Percentiles rank a stretch among this genome's conserved stretches.
These are phyloP conservation scores for Zaprionus davidi DNA, from an alignment of 1,140 invertebrate species.

Conservation along the genomic window DNA sequence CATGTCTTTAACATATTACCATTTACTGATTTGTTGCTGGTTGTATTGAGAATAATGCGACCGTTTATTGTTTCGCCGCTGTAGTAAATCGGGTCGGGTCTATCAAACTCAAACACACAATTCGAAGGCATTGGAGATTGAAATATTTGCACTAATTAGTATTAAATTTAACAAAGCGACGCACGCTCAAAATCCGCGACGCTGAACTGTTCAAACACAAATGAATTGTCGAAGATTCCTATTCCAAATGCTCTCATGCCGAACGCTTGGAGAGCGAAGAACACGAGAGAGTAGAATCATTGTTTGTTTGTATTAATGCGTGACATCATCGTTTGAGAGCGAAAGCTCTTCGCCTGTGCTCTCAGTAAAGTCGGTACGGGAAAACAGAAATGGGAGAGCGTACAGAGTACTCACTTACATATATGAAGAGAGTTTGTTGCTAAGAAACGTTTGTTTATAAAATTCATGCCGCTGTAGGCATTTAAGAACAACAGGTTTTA, in stretches of 20 bases:
- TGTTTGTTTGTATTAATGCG: neutral
- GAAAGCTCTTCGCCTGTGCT: slow-evolving; percentile 12
- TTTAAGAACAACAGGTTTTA: slow-evolving; percentile 1
- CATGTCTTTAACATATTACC: slow-evolving; percentile 37
- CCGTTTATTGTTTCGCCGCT: slow-evolving; percentile 74
- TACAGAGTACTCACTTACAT: neutral
- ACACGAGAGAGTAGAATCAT: slow-evolving; percentile 6
- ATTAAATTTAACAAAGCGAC: neutral
- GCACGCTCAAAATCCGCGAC: neutral
- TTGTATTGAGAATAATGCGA: slow-evolving; percentile 52
- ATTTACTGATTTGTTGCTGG: slow-evolving; percentile 58
- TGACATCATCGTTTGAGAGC: slow-evolving; percentile 62
- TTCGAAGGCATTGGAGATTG: slow-evolving; percentile 56
- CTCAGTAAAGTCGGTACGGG: neutral
- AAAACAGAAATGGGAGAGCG: neutral
- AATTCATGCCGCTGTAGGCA: neutral
- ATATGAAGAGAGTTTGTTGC: neutral
- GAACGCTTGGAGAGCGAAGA: slow-evolving; percentile 8
- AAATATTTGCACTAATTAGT: slow-evolving; percentile 4
- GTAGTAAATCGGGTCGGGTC: slow-evolving; percentile 63
- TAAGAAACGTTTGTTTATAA: neutral
- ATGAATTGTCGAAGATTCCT: slow-evolving; percentile 21
- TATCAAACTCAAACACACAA: slow-evolving; percentile 66
- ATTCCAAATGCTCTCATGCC: neutral
- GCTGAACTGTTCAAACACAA: slow-evolving; percentile 9